Evolutionary conservation across 2,797 vertebrate genomes (phyloP), one percentile per base, ranked within the genome.

Genomic region (Allobates femoralis): DNA sequence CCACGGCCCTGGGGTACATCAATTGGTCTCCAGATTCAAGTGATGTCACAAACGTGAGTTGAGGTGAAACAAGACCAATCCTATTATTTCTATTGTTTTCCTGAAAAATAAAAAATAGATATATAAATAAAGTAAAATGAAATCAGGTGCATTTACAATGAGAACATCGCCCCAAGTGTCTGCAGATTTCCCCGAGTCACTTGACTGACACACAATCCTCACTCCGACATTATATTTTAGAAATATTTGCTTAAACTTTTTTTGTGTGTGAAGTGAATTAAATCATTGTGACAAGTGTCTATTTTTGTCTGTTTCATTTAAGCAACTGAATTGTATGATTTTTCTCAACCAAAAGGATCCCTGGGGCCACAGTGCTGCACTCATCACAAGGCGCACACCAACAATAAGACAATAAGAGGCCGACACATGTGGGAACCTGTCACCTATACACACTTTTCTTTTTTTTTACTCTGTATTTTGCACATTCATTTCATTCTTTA

Each of bases 231-330:
- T 26, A 34, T 34, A 23, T 78, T 78, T 58, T 37, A 58, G 14
- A 79, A 58, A 79, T 79, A 53, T 55, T 69, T 81, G 5, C 62
- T 34, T 37, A 51, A 55, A 69, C 26, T 19, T 66, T 55, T 55
- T 37, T 60, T 41, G 58, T 51, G 66, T 34, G 15, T 69, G 28
- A 69, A 81, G 28, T 55, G 79, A 81, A 81, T 23, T 69, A 69
- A 81, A 81, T 69, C 41, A 81, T 32, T 53, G 62, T 81, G 50
- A 80, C 79, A 81, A 81, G 64, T 81, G 62, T 81, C 64, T 81
- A 69, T 81, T 81, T 81, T 81, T 67, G 64, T 81, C 62, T 67
- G 4, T 69, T 81, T 69, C 64, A 81, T 32, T 67, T 67, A 81
- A 69, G 46, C 46, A 55, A 69, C 62, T 6, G 62, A 53, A 69